Evolutionary conservation across 2,797 vertebrate species (phyloP).

Genomic region (Champsocephalus esox): DNA sequence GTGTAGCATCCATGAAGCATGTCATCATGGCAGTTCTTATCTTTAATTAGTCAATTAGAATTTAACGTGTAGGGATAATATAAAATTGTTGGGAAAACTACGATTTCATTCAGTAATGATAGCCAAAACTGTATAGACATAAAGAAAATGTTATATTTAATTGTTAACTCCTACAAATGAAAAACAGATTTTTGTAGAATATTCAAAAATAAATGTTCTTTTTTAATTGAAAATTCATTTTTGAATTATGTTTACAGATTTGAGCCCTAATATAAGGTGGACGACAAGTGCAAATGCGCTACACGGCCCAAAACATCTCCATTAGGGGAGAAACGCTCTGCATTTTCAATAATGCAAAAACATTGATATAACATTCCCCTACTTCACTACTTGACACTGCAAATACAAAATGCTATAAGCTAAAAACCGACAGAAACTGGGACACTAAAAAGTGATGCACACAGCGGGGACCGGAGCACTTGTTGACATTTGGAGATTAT

Average conservation of each 20-base stretch:
- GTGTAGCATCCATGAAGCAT: background rate
- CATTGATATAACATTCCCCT: no score
- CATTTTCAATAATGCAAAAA: no score
- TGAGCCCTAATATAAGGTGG: background rate
- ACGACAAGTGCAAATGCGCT: no score
- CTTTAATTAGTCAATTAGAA: background rate
- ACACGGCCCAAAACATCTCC: no score
- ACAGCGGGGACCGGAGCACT: no score
- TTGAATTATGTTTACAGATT: conserved; percentile 2
- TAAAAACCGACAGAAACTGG: no score
- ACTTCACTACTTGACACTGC: no score
- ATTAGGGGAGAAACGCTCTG: no score
- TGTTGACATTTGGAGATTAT: no score
- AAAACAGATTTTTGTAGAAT: background rate
- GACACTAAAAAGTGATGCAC: no score
- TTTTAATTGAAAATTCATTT: background rate
- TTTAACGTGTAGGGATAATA: background rate
- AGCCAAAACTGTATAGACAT: background rate
- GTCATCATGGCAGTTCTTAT: background rate
- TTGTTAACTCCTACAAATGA: background rate
- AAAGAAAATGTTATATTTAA: background rate
- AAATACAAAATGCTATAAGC: no score
- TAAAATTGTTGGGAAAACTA: background rate
- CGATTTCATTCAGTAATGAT: background rate
- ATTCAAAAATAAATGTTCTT: background rate